A percentile compares a stretch with the other conserved stretches of the same genome.
These are phyloP conservation scores for Pipistrellus nathusii DNA, from an alignment of 2,797 vertebrate genomes.

Conservation along the genomic window DNA sequence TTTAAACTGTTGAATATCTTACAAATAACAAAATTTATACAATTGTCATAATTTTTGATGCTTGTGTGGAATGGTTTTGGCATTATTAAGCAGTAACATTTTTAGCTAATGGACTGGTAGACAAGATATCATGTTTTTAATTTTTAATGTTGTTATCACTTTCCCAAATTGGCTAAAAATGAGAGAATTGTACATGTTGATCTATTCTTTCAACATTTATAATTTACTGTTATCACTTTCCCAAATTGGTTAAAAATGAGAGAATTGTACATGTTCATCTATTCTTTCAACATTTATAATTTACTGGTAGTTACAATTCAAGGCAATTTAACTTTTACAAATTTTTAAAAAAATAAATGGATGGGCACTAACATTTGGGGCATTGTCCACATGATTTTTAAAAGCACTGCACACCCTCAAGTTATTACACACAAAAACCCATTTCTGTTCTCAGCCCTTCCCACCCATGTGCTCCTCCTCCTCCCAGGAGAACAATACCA, in stretches of 20 bases:
- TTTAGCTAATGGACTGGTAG: slow-evolving; percentile 8
- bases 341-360: neutral
- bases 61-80: neutral
- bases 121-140: slow-evolving; percentile 8
- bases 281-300: neutral
- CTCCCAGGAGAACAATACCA: slow-evolving; percentile 29
- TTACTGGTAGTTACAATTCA: neutral
- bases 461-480: slow-evolving; percentile 31
- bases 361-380: neutral
- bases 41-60: slow-evolving; percentile 37
- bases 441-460: neutral
- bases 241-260: slow-evolving; percentile 15
- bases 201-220: neutral
- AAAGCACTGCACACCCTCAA: neutral
- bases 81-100: neutral
- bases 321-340: neutral
- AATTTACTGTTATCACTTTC: neutral
- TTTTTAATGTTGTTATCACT: slow-evolving; percentile 31
- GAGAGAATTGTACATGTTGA: neutral
- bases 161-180: slow-evolving; percentile 17
- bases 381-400: neutral
- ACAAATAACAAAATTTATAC: slow-evolving; percentile 2
- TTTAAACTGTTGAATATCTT: slow-evolving; percentile 35
- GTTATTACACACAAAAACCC: slow-evolving; percentile 31
- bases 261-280: neutral